Evolutionary conservation across 2,797 vertebrate genomes (phyloP).

Genomic region (Aselliscus stoliczkanus): DNA sequence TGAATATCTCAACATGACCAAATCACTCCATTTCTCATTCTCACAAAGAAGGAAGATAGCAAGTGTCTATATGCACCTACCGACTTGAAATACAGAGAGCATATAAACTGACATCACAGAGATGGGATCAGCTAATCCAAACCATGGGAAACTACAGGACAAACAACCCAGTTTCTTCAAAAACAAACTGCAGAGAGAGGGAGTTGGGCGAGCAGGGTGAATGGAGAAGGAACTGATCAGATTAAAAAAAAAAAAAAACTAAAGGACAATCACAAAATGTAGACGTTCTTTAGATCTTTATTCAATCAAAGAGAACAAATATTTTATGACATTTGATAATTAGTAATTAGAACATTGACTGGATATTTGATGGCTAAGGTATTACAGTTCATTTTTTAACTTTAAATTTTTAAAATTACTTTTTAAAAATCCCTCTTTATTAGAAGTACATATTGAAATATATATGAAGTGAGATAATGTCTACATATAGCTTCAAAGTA

Average conservation of each 20-base stretch:
- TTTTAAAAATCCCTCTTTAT: background rate
- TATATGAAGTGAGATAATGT: background rate
- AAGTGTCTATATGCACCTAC: background rate
- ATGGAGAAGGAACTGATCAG: background rate
- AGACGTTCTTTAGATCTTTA: background rate
- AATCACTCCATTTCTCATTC: background rate
- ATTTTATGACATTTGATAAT: background rate
- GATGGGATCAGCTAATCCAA: background rate
- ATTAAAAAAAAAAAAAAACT: background rate
- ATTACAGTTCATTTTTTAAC: background rate
- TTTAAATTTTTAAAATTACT: background rate
- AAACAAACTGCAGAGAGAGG: background rate
- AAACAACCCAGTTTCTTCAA: background rate
- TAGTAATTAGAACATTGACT: background rate
- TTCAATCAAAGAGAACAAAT: background rate
- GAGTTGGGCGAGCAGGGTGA: too few relatives aligned
- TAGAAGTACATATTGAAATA: background rate
- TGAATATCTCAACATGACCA: background rate
- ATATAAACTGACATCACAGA: background rate
- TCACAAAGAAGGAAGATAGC: background rate
- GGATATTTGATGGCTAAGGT: background rate
- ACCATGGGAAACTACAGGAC: background rate
- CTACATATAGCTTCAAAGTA: background rate
- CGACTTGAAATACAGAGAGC: background rate
- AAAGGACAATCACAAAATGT: background rate